Conservation (phyloP, 2,113 vertebrate genomes). For the Amphiprion ocellaris region DNA sequence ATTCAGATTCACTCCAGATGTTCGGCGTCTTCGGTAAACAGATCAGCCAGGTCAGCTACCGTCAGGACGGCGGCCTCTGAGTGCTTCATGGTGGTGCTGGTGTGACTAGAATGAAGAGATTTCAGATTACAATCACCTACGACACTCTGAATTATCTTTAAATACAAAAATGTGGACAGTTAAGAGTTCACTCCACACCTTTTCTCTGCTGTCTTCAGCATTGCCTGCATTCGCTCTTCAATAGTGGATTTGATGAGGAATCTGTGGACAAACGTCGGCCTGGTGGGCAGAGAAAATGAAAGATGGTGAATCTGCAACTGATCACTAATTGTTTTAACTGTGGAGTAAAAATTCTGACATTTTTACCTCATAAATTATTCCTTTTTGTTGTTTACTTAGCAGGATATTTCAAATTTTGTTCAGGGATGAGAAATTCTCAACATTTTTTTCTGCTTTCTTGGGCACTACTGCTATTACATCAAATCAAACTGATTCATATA, state of each 20-base stretch:
- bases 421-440: no score
- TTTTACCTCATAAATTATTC: no score
- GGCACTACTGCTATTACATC: no score
- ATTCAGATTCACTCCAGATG: slow-evolving; percentile 85
- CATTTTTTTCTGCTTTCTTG: no score
- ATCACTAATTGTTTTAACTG: no score
- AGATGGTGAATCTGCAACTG: background rate
- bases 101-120: slow-evolving; percentile 83
- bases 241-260: slow-evolving; percentile 99
- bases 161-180: background rate
- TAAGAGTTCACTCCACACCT: slow-evolving; percentile 80
- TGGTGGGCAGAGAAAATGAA: slow-evolving; percentile 74
- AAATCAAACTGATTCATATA: no score
- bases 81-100: slow-evolving; percentile 91
- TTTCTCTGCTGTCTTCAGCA: slow-evolving; percentile 95
- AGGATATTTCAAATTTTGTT: no score
- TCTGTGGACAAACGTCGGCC: slow-evolving; percentile 96
- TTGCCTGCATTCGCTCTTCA: slow-evolving; percentile 97
- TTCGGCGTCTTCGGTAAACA: slow-evolving; percentile 94
- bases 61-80: slow-evolving; percentile 95
- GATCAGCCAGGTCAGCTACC: slow-evolving; percentile 94
- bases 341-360: no score
- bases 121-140: background rate
- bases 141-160: background rate
- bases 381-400: no score